Conservation (phyloP, 2,888 invertebrate species). For the Agrotis clavis region DNA sequence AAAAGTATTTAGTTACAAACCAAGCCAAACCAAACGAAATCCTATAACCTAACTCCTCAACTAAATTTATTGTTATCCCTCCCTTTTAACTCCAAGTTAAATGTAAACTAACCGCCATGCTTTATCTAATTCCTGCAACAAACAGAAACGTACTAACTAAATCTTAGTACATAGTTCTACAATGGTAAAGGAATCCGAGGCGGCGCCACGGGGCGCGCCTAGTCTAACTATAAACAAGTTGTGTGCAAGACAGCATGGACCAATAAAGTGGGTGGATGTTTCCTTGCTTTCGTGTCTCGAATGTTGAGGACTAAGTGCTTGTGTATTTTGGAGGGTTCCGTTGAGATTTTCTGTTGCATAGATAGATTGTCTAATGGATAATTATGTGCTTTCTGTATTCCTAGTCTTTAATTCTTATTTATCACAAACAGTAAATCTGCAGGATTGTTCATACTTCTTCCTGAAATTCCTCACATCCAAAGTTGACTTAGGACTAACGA, state of each 20-base stretch:
- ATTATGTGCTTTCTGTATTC: too few species aligned
- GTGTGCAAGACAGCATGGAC: constrained; percentile 63
- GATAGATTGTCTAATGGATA: too few species aligned
- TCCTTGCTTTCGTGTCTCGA: constrained; percentile 58
- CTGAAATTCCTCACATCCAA: too few species aligned
- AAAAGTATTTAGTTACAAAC: constrained; percentile 3
- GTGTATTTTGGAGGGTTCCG: constrained; percentile 45
- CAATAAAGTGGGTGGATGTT: constrained; percentile 66
- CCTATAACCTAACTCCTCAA: neutral
- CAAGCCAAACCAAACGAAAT: neutral
- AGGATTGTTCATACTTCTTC: too few species aligned
- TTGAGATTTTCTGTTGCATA: neutral
- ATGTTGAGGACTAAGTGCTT: constrained; percentile 47
- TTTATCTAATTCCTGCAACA: constrained; percentile 34
- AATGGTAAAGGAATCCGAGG: constrained; percentile 55
- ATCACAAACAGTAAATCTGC: too few species aligned
- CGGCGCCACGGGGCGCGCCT: constrained; percentile 57
- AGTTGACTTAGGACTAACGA: too few species aligned
- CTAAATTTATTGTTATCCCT: neutral
- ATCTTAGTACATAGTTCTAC: constrained; percentile 47
- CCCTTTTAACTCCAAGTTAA: neutral
- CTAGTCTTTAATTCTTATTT: too few species aligned
- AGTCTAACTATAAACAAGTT: constrained; percentile 61
- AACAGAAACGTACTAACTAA: constrained; percentile 30
- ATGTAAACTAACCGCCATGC: neutral